Base-by-base conservation (phyloP, 2,888 invertebrate genomes). In the Flexamia atlantica region DNA sequence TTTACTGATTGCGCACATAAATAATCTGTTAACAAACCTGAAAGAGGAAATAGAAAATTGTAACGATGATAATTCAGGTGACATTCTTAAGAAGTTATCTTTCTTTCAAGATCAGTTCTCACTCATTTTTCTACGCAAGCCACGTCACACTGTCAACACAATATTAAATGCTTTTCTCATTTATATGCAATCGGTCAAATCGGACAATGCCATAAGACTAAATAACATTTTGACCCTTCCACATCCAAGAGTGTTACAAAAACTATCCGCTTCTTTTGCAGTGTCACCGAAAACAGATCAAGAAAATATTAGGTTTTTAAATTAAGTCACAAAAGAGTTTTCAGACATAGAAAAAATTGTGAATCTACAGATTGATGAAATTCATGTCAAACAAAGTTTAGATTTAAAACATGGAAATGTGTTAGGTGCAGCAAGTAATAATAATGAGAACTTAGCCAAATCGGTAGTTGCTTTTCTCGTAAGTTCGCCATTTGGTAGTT, bases 141-240 rank as follows among this genome's bases (percentile, higher is more conserved):
- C 76, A 76, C 40, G 46, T 12, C 42, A 76, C 76, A 40, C 5
- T 76, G 42, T 76, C 12, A 40, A 23, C 20, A 32, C 42, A 36
- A 76, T 76, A 23, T 76, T 76, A 76, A 76, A 76, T 76, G 36
- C 76, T 10, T 76, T 83, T 74, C 20, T 72, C 25, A 74, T 83
- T 50, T 57, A 60, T 20, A 40, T 83, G 60, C 76, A 79, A 60
- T 60, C 36, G 7, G 2, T 70, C 17, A 53, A 30, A 28, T 76
- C 3, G 30, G 4, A 57, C 25, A 36, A 83, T 12, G 28, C 36
- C 23, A 25, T 50, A 4, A 57, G 32, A 23, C 12, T 40, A 50
- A 76, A 76, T 76, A 36, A 76, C 42, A 76, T 76, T 40, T 23
- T 76, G 46, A 76, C n/a, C n/a, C 46, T 76, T 23, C 76, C 76